Conservation (phyloP, 1,140 invertebrate species). For the Sesamia nonagrioides region DNA sequence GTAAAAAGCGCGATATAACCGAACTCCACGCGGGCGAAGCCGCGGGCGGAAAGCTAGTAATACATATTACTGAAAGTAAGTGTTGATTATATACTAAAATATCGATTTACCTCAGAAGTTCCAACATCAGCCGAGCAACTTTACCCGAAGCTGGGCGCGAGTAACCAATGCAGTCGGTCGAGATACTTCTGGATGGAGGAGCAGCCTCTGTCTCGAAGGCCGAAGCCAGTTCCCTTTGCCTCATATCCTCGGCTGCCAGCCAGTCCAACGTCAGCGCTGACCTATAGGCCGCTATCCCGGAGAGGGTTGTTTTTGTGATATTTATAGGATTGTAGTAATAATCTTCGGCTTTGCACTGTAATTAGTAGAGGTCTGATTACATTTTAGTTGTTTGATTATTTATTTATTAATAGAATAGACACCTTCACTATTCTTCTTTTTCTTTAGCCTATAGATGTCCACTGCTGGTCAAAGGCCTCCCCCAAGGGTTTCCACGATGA, state of each 20-base stretch:
- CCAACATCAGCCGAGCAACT: conserved; percentile 73
- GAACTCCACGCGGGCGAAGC: too few relatives aligned
- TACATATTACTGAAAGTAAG: too few relatives aligned
- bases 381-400: not conserved
- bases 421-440: too few relatives aligned
- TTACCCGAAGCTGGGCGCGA: conserved; percentile 70
- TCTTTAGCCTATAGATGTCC: too few relatives aligned
- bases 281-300: conserved; percentile 71
- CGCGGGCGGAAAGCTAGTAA: too few relatives aligned
- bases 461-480: too few relatives aligned
- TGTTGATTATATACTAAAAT: not conserved
- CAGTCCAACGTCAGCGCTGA: conserved; percentile 78
- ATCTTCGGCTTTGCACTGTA: conserved; percentile 62
- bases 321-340: conserved; percentile 71
- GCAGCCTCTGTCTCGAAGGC: conserved; percentile 68
- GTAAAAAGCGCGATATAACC: too few relatives aligned
- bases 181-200: conserved; percentile 58
- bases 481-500: too few relatives aligned
- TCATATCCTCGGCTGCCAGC: conserved; percentile 72
- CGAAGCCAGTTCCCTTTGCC: conserved; percentile 70
- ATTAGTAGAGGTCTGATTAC: not conserved
- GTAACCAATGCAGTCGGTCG: conserved; percentile 71
- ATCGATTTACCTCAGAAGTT: conserved; percentile 77
- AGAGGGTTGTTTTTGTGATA: conserved; percentile 62
- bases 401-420: too few relatives aligned